Evolutionary conservation across 30 jellyfish, hydroid and myxozoan genomes (phyloP).

Genomic region (Chrysaora quinquecirrha): DNA sequence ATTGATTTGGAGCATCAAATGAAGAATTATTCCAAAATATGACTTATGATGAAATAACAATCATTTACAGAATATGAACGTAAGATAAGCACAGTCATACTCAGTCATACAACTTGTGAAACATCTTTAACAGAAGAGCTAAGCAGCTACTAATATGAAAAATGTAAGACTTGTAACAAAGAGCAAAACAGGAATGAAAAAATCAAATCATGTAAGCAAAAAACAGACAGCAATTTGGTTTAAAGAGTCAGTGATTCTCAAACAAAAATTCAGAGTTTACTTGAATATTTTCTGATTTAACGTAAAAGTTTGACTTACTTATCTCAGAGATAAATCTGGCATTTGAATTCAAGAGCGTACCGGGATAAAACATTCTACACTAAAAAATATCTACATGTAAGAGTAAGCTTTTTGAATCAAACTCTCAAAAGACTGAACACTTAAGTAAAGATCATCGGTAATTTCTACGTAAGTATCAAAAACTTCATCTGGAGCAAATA

Average conservation of each 20-base stretch:
- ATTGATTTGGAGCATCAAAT: constrained; percentile 2
- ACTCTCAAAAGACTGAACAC: constrained; percentile 5
- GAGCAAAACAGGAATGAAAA: constrained; percentile 13
- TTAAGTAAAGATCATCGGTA: background rate
- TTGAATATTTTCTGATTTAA: background rate
- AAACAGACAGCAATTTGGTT: constrained; percentile 21
- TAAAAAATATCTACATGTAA: background rate
- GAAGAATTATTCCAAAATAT: constrained; percentile 17
- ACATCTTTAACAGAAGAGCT: constrained; percentile 21
- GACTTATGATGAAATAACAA: constrained; percentile 32
- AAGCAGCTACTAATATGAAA: constrained; percentile 5
- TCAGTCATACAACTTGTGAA: constrained; percentile 13
- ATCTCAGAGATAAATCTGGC: background rate
- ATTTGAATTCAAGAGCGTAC: background rate
- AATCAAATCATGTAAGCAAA: constrained; percentile 11
- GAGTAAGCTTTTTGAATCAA: constrained; percentile 3
- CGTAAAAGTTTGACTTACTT: background rate
- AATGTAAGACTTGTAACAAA: constrained; percentile 14
- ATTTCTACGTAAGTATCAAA: background rate
- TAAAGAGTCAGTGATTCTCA: constrained; percentile 13
- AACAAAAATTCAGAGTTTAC: constrained; percentile 3
- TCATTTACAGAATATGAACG: constrained; percentile 27
- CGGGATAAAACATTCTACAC: background rate
- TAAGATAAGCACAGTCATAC: constrained; percentile 3
- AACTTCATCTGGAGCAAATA: constrained; percentile 21